A percentile compares a stretch with the other conserved stretches of the same genome.
Evolutionary conservation across 2,888 invertebrate genomes (phyloP).

Genomic region (Petrolisthes manimaculis): DNA sequence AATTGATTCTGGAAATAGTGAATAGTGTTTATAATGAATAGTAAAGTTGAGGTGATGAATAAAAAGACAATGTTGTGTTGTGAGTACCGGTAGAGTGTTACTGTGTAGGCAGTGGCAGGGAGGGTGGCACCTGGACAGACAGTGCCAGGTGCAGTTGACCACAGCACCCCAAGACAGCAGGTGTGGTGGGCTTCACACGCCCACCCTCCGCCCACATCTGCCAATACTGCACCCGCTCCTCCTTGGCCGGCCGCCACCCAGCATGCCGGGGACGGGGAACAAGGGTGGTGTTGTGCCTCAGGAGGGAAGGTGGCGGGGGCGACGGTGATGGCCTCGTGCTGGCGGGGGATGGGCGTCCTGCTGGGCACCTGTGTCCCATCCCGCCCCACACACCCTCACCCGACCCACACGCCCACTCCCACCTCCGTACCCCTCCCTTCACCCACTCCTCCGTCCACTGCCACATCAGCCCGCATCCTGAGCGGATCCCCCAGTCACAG

Average conservation of each 20-base stretch:
- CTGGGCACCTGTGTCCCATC: slow-evolving; percentile 56
- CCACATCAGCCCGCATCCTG: slow-evolving; percentile 29
- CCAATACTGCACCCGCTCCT: neutral
- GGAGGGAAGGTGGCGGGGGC: slow-evolving; percentile 49
- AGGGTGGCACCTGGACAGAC: slow-evolving; percentile 7
- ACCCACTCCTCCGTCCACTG: slow-evolving; percentile 49
- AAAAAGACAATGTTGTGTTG: neutral
- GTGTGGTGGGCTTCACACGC: slow-evolving; percentile 53
- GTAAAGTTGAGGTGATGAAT: neutral
- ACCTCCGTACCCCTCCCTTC: slow-evolving; percentile 25
- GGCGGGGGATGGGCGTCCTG: slow-evolving; percentile 60
- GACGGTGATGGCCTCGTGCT: slow-evolving; percentile 60
- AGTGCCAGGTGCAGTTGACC: neutral
- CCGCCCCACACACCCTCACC: slow-evolving; percentile 45
- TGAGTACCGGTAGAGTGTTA: neutral
- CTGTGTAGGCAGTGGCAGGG: slow-evolving; percentile 14
- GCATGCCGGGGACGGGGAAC: slow-evolving; percentile 16
- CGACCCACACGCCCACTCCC: slow-evolving; percentile 36
- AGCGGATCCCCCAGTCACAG: slow-evolving; percentile 49
- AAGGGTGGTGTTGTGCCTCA: slow-evolving; percentile 12
- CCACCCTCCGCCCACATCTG: slow-evolving; percentile 11
- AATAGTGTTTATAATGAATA: neutral
- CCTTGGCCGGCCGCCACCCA: slow-evolving; percentile 24
- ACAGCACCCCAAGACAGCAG: neutral
- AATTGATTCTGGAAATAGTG: neutral